These are phyloP conservation scores for Schlechtendalia chinensis DNA, from an alignment of 1,140 invertebrate species.

Conservation along the genomic window DNA sequence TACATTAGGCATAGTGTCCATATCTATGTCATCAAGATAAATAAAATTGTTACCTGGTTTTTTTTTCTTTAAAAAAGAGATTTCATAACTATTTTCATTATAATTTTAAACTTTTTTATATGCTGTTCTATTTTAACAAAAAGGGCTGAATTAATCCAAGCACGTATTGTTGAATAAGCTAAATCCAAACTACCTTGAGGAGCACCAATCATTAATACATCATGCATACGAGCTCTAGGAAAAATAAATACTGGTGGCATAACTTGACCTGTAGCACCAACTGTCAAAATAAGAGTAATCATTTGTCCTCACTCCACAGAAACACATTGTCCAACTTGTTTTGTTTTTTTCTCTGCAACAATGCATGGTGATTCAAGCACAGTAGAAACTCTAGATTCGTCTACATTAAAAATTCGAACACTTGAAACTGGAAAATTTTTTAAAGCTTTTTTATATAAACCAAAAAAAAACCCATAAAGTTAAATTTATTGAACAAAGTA, in stretches of 20 bases:
- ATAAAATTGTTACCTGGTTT: no score
- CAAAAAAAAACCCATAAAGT: background rate
- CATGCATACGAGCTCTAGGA: conserved; percentile 50
- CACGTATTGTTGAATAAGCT: background rate
- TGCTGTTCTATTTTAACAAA: no score
- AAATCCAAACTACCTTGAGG: background rate
- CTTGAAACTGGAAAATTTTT: background rate
- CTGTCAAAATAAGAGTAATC: conserved; percentile 52
- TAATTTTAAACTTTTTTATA: no score
- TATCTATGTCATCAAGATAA: no score
- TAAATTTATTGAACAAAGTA: background rate
- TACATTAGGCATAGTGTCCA: no score
- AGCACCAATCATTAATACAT: background rate
- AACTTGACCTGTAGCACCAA: conserved; percentile 54
- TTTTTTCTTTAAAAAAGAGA: no score
- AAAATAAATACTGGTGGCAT: conserved; percentile 55
- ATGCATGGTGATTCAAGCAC: conserved; percentile 42
- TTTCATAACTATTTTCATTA: no score
- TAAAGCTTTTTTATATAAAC: background rate
- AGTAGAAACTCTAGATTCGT: background rate
- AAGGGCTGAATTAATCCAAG: no score
- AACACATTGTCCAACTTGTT: conserved; percentile 53
- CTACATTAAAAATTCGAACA: background rate
- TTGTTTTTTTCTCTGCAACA: conserved; percentile 53
- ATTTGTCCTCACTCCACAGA: conserved; percentile 54